phyloP scores from a whole-genome alignment of 2,888 invertebrate genomes.

The Himalopsyche japonica region DNA sequence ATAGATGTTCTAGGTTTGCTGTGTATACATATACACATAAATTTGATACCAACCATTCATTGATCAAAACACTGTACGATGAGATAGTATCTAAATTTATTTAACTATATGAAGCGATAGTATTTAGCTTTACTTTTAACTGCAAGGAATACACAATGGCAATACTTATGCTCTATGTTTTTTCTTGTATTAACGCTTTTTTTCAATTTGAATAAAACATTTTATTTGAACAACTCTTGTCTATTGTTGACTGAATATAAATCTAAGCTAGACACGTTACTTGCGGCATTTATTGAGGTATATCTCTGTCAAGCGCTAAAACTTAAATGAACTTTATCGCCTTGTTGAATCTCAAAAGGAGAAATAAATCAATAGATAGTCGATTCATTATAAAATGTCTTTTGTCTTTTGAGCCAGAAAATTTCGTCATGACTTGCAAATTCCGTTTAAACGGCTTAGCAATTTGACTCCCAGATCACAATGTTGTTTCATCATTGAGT shows the following conservation, averaged over 20 bases:
- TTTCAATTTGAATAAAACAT: too few relatives aligned
- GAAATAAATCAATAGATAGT: neutral
- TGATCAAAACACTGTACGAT: too few relatives aligned
- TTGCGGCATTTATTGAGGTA: neutral
- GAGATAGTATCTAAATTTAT: too few relatives aligned
- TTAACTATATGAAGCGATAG: too few relatives aligned
- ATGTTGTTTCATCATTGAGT: neutral
- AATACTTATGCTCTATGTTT: too few relatives aligned
- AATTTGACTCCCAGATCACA: neutral
- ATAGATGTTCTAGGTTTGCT: neutral
- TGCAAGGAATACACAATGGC: too few relatives aligned
- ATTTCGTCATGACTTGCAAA: neutral
- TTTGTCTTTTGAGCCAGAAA: neutral
- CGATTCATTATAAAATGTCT: neutral
- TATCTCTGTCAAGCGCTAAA: neutral
- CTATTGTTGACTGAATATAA: too few relatives aligned
- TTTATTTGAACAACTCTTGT: too few relatives aligned
- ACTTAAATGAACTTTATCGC: neutral
- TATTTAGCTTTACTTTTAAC: too few relatives aligned
- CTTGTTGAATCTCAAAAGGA: neutral
- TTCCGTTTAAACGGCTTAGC: neutral
- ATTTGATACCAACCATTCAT: too few relatives aligned
- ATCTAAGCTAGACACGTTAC: neutral
- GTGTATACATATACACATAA: neutral
- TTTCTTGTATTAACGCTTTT: too few relatives aligned